A percentile compares a stretch with the other conserved stretches of the same genome.
These are phyloP conservation scores for Craseonycteris thonglongyai DNA, from an alignment of 2,113 vertebrate genomes.

Conservation along the genomic window DNA sequence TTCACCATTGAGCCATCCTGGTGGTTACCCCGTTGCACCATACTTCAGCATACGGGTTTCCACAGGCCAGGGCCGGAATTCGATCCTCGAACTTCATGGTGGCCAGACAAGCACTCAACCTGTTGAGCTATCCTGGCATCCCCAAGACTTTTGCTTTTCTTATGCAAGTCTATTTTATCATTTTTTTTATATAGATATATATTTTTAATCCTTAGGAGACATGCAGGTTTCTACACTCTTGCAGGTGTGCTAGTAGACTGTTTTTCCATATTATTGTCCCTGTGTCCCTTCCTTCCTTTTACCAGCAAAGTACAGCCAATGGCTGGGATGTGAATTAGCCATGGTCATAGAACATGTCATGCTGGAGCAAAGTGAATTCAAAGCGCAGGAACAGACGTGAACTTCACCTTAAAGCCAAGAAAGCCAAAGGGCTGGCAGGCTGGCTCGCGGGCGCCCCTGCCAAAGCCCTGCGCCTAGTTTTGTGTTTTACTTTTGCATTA, in stretches of 20 bases:
- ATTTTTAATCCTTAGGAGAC: background rate
- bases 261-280: rapidly evolving
- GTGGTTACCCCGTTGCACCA: no score
- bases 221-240: background rate
- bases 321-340: background rate
- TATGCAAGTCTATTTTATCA: no score
- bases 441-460: background rate
- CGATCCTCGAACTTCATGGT: no score
- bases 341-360: no score
- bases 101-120: no score
- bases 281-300: background rate
- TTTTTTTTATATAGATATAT: background rate
- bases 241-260: background rate
- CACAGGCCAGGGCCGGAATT: no score
- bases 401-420: background rate
- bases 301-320: background rate
- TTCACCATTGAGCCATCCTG: no score
- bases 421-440: background rate
- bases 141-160: background rate
- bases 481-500: no score
- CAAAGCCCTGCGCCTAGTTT: background rate
- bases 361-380: background rate
- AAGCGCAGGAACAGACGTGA: no score
- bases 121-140: no score
- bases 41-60: no score